These are phyloP conservation scores for Eufriesea mexicana DNA, from an alignment of 1,140 invertebrate species.

Conservation along the genomic window DNA sequence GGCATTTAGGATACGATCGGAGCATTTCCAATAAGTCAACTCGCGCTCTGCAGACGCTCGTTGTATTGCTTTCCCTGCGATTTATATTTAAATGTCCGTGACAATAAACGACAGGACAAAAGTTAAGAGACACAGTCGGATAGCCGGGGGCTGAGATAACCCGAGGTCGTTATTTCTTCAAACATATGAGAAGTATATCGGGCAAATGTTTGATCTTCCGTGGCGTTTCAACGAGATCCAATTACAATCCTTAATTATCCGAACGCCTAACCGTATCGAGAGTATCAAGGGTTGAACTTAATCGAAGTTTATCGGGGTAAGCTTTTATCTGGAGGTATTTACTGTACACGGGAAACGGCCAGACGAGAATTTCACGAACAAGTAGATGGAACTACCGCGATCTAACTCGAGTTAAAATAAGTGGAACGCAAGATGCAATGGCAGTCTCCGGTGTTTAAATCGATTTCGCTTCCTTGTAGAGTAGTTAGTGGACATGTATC, in stretches of 20 bases:
- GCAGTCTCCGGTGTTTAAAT: constrained; percentile 7
- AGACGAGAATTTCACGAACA: constrained; percentile 29
- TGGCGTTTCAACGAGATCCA: background rate
- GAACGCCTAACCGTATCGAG: background rate
- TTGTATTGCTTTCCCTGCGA: background rate
- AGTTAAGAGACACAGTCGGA: background rate
- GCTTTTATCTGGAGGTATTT: constrained; percentile 6
- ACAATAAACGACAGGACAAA: background rate
- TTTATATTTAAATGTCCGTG: background rate
- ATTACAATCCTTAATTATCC: constrained; percentile 40
- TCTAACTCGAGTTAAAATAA: constrained; percentile 27
- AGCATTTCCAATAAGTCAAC: constrained; percentile 38
- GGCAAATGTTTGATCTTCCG: background rate
- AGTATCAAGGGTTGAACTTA: background rate
- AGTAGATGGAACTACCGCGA: constrained; percentile 6
- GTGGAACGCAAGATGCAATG: constrained; percentile 11
- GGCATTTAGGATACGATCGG: constrained; percentile 29
- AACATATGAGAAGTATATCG: background rate
- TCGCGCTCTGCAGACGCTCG: background rate
- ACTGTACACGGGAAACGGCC: background rate
- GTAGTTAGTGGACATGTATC: background rate
- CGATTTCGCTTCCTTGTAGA: background rate
- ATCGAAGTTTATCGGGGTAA: background rate
- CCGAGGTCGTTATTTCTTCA: background rate
- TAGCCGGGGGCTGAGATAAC: background rate